Evolutionary conservation across 1,140 invertebrate genomes (phyloP), one percentile per base, ranked within the genome.

Genomic region (Ceratitis capitata): DNA sequence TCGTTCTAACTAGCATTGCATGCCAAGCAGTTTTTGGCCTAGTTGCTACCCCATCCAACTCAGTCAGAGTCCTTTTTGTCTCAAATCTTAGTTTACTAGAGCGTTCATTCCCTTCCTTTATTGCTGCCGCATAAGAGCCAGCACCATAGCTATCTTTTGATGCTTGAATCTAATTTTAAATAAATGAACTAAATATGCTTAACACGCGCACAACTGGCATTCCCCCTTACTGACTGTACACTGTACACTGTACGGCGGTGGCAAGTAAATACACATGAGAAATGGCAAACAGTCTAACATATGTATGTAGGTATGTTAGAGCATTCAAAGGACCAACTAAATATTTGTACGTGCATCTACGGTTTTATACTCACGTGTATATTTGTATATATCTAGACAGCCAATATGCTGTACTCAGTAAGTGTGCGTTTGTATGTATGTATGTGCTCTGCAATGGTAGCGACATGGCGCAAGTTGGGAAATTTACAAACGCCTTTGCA

Each of bases 171-270:
- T 90, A 90, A 89, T 90, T 90, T 90, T 88, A 89, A 90, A 90
- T 90, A 90, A 90, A 90, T 90, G 89, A 90, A 90, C 89, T 90
- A 90, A 90, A 90, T 90, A 90, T 90, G 89, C 89, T 90, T 90
- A 90, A 90, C 89, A 90, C 89, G 89, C 89, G 88, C 89, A 74
- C 85, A 85, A 83, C 83, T 32, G 49, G 39, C 39, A 45, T 45
- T 5, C 64, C 69, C 35, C 61, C 32, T 16, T n/a, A n/a, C n/a
- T n/a, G n/a, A n/a, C n/a, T n/a, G n/a, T n/a, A n/a, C n/a, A n/a
- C n/a, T n/a, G n/a, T n/a, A n/a, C n/a, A 19, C 32, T 32, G 10
- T 19, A 69, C 0, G 3, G 0, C 61, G 61, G 12, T 39, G 4
- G 26, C 12, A 23, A 5, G 56, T 14, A 61, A 1, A 61, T 26